Conservation (phyloP, 2,113 vertebrate species). For the Electrona antarctica region DNA sequence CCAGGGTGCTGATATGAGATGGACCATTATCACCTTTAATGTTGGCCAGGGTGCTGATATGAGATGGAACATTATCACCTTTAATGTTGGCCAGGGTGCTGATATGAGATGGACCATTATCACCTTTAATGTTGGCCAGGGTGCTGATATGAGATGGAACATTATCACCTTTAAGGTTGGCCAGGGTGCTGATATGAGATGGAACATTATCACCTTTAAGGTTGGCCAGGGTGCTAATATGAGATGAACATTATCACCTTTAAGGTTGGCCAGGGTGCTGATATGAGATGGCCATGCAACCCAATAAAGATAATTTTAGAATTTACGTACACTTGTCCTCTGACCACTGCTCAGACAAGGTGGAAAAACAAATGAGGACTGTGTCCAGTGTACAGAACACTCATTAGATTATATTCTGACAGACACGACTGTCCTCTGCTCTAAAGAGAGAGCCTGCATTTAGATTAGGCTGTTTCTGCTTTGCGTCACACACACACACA, state of each 20-base stretch:
- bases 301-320: conserved; percentile 47
- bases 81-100: conserved; percentile 1
- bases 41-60: not conserved
- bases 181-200: not conserved
- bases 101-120: too few species aligned
- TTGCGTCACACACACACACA: too few species aligned
- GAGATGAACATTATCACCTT: too few species aligned
- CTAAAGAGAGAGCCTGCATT: not conserved
- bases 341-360: conserved; percentile 40
- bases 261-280: not conserved
- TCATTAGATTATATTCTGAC: conserved; percentile 51
- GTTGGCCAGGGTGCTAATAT: not conserved
- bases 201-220: not conserved
- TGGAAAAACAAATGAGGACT: conserved; percentile 40
- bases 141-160: not conserved
- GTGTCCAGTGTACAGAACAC: conserved; percentile 43
- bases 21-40: conserved; percentile 2
- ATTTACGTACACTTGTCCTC: conserved; percentile 41
- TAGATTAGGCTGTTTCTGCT: not conserved
- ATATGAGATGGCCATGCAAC: conserved; percentile 25
- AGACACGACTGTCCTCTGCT: conserved; percentile 20
- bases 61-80: not conserved
- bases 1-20: conserved; percentile 14
- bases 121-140: not conserved
- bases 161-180: not conserved